phyloP scores from a whole-genome alignment of 2,888 invertebrate species.

The Synergus gifuensis region DNA sequence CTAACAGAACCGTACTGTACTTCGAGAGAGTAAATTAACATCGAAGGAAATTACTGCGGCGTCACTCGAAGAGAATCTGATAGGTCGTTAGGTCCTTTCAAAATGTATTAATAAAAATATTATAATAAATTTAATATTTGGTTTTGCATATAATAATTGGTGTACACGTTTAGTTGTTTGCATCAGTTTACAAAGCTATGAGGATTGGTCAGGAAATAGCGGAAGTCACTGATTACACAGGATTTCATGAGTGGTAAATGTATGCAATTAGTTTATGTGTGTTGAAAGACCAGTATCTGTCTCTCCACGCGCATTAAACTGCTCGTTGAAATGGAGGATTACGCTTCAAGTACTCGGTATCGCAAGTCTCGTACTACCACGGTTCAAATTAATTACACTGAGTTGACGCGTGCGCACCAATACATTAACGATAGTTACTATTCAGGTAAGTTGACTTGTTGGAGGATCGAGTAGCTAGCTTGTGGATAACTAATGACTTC shows the following conservation, averaged over 20 bases:
- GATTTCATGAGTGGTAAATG: conserved; percentile 36
- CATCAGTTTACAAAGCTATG: conserved; percentile 8
- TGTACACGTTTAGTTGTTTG: conserved; percentile 18
- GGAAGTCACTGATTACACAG: conserved; percentile 37
- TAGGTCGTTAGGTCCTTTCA: background rate
- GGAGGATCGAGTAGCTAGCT: conserved; percentile 52
- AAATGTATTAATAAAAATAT: background rate
- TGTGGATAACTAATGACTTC: conserved; percentile 55
- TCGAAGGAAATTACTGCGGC: conserved; percentile 16
- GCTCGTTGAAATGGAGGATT: conserved; percentile 53
- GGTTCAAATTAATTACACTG: conserved; percentile 57
- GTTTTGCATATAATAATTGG: background rate
- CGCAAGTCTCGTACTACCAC: conserved; percentile 53
- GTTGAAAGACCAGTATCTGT: conserved; percentile 49
- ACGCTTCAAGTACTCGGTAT: conserved; percentile 52
- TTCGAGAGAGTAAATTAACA: conserved; percentile 51
- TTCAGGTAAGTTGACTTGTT: conserved; percentile 52
- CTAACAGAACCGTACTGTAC: conserved; percentile 49
- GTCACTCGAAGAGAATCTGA: conserved; percentile 11
- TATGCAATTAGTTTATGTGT: conserved; percentile 39
- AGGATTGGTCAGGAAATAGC: conserved; percentile 32
- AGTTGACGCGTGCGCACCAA: conserved; percentile 58
- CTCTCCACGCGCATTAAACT: conserved; percentile 54
- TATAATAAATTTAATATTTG: background rate
- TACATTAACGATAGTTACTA: conserved; percentile 54